Base-by-base conservation (phyloP, 1,140 invertebrate species). In the Protaetia brevitarsis region DNA sequence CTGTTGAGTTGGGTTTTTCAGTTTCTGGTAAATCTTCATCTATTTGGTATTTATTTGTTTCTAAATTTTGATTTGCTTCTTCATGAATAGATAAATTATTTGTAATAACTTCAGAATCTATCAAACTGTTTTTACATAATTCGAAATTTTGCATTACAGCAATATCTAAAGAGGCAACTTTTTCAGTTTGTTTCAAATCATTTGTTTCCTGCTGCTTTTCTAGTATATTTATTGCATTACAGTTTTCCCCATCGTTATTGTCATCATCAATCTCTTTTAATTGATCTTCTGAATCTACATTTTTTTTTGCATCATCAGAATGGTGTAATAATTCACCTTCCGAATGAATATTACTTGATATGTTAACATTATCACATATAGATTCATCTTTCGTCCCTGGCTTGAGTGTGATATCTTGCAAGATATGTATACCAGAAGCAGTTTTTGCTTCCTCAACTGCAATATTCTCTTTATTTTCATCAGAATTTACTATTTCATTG, bases 161-260 rank as follows among this genome's bases (percentile, higher is more conserved):
- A n/a, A n/a, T 34, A 34, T 7, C 31, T 34, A 34, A 34, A 34
- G 41, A 11, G 7, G 3, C 5, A 45, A 36, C 37, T 68, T 68
- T 37, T 27, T 59, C 45, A 37, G 1, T 16, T 58, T 59, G 37
- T 41, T 30, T 67, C 27, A n/a, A 3, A n/a, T 8, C n/a, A 30
- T 62, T 31, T 1, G 59, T 26, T 16, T 61, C 29, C 29, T 60
- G 45, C 3, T 64, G 56, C 68, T 59, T 19, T 31, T n/a, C 57
- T n/a, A 3, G 11, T 29, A 0, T 29, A 29, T 72, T 30, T 56
- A 36, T 63, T 10, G 13, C 13, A 31, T 37, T 23, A 7, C 29
- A 8, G 21, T 26, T 23, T 5, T 10, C 16, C 37, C 6, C 16
- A 26, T 28, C 59, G 6, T n/a, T 28, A 59, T 28, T 59, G 10